phyloP scores from a whole-genome alignment of 1,140 invertebrate genomes.

The Phthorimaea operculella region DNA sequence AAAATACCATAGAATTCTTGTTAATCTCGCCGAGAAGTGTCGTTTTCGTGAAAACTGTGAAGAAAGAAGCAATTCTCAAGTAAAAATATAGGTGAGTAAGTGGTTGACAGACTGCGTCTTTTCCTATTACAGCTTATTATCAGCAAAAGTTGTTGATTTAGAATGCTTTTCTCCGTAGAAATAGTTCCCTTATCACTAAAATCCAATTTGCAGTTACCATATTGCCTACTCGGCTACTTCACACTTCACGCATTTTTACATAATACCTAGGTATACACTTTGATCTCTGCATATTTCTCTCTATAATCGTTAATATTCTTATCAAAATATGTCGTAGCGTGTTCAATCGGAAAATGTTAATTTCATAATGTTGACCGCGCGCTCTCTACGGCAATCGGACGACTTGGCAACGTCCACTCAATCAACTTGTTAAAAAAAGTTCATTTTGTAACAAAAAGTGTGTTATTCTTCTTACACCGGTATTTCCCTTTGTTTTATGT shows the following conservation, averaged over 20 bases:
- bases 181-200: background rate
- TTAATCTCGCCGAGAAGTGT: constrained; percentile 46
- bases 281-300: background rate
- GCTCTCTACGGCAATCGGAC: constrained; percentile 26
- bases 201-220: background rate
- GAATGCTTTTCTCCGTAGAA: background rate
- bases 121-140: constrained; percentile 49
- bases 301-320: constrained; percentile 6
- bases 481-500: constrained; percentile 60
- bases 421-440: constrained; percentile 37
- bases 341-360: constrained; percentile 29
- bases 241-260: constrained; percentile 18
- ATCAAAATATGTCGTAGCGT: constrained; percentile 17
- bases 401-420: constrained; percentile 57
- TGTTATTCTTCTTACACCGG: constrained; percentile 42
- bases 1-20: constrained; percentile 61
- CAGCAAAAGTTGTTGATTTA: constrained; percentile 14
- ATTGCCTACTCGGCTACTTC: background rate
- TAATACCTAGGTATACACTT: constrained; percentile 7
- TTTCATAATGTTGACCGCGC: constrained; percentile 51
- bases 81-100: constrained; percentile 64
- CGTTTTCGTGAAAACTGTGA: constrained; percentile 50
- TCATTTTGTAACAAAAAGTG: constrained; percentile 30
- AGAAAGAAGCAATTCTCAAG: constrained; percentile 45
- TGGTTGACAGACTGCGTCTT: constrained; percentile 66